Conservation (phyloP, 2,113 vertebrate species). For the Petaurus breviceps region DNA sequence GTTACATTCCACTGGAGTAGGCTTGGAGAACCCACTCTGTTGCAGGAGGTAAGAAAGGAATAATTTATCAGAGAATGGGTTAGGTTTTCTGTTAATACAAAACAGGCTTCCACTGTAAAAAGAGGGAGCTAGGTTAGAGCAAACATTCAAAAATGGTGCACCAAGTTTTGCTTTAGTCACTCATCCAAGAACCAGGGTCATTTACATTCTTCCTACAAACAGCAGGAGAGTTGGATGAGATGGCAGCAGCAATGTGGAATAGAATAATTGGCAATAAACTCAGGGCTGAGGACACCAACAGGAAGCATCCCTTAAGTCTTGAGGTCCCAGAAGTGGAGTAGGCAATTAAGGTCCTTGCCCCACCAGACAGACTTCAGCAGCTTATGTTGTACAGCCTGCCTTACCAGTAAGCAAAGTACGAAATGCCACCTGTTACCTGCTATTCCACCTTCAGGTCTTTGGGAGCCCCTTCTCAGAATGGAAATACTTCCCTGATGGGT, state of each 20-base stretch:
- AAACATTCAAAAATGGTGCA: background rate
- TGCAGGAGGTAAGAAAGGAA: background rate
- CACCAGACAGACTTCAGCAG: background rate
- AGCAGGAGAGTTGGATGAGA: background rate
- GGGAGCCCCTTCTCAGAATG: background rate
- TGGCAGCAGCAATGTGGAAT: background rate
- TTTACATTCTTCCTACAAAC: background rate
- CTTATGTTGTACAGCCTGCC: background rate
- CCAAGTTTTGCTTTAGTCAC: background rate
- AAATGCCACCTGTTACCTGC: background rate
- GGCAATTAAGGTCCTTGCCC: background rate
- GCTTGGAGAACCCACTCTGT: background rate
- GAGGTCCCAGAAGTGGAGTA: background rate
- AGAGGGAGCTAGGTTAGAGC: background rate
- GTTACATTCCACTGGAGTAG: background rate
- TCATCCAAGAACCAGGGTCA: background rate
- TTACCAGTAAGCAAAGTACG: background rate
- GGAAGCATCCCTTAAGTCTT: background rate
- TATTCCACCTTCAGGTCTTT: background rate
- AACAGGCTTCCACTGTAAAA: background rate
- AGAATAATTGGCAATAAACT: background rate
- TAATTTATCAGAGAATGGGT: background rate
- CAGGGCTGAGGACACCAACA: background rate
- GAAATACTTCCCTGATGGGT: background rate
- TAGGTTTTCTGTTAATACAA: background rate